Percentiles rank a stretch among this genome's conserved stretches.
phyloP scores from a whole-genome alignment of 2,113 vertebrate genomes.

The Anoplopoma fimbria region DNA sequence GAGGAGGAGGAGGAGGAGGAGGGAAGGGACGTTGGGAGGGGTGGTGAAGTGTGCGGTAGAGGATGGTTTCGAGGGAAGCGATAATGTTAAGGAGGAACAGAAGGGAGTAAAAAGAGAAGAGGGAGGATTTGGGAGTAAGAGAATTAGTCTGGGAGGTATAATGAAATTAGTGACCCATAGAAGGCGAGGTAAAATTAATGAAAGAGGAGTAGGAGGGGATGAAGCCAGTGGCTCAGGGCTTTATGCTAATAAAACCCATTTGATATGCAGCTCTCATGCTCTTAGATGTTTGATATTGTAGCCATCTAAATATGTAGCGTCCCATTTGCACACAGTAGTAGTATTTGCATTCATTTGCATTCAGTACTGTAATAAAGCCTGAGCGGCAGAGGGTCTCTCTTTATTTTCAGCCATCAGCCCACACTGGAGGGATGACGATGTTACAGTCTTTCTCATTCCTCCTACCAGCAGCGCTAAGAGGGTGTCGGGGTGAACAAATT shows the following conservation, averaged over 20 bases:
- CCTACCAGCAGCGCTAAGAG: conserved; percentile 36
- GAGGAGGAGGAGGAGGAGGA: neutral
- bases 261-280: conserved; percentile 60
- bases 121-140: conserved; percentile 52
- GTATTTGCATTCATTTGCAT: conserved; percentile 63
- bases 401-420: conserved; percentile 54
- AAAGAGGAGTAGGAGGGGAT: conserved; percentile 62
- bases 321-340: conserved; percentile 56
- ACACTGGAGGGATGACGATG: conserved; percentile 43
- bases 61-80: conserved; percentile 30
- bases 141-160: conserved; percentile 73
- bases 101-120: conserved; percentile 40
- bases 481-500: conserved; percentile 44
- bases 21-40: neutral
- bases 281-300: conserved; percentile 66
- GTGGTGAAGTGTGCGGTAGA: conserved; percentile 13
- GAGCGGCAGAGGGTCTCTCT: conserved; percentile 51
- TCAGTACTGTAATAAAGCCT: conserved; percentile 36
- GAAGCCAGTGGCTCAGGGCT: conserved; percentile 51
- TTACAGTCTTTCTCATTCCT: conserved; percentile 26
- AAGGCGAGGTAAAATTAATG: conserved; percentile 64
- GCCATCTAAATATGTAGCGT: conserved; percentile 29
- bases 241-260: conserved; percentile 71
- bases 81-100: conserved; percentile 53
- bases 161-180: conserved; percentile 79